Percentiles rank a stretch among this genome's conserved stretches.
Conservation (phyloP, 2,888 invertebrate species). For the Phrixothrix hirtus region DNA sequence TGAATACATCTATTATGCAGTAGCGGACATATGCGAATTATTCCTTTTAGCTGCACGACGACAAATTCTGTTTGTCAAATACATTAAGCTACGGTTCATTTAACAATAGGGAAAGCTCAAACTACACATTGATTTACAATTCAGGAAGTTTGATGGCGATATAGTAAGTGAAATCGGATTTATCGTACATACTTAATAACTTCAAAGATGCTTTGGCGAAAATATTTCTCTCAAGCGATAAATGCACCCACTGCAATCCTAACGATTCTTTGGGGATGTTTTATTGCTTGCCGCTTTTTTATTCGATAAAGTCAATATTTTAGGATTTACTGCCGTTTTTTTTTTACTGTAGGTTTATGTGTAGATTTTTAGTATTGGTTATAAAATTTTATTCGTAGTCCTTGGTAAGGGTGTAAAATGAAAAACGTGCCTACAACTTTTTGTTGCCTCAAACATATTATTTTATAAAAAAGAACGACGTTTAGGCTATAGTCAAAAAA, state of each 20-base stretch:
- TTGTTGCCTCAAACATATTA: no score
- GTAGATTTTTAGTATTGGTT: neutral
- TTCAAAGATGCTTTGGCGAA: no score
- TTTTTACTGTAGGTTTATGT: neutral
- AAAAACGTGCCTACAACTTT: no score
- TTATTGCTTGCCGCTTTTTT: slow-evolving; percentile 7
- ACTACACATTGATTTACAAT: slow-evolving; percentile 2
- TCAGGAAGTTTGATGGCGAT: neutral
- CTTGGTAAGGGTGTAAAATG: no score
- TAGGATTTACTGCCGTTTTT: slow-evolving; percentile 4
- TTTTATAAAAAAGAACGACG: no score
- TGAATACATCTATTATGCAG: no score
- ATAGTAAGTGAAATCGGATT: no score
- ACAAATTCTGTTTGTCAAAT: slow-evolving; percentile 28
- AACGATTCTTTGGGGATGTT: slow-evolving; percentile 9
- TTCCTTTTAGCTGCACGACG: neutral
- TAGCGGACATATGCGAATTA: no score
- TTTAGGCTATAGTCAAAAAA: no score
- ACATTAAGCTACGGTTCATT: slow-evolving; percentile 35
- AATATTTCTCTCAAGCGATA: slow-evolving; percentile 5
- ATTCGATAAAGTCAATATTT: slow-evolving; percentile 13
- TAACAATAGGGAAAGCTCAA: slow-evolving; percentile 18
- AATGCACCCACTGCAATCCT: slow-evolving; percentile 9
- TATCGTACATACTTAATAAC: no score
- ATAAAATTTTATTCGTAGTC: neutral